Conservation (phyloP, 2,888 invertebrate genomes). For the Polymixis flavicincta region DNA sequence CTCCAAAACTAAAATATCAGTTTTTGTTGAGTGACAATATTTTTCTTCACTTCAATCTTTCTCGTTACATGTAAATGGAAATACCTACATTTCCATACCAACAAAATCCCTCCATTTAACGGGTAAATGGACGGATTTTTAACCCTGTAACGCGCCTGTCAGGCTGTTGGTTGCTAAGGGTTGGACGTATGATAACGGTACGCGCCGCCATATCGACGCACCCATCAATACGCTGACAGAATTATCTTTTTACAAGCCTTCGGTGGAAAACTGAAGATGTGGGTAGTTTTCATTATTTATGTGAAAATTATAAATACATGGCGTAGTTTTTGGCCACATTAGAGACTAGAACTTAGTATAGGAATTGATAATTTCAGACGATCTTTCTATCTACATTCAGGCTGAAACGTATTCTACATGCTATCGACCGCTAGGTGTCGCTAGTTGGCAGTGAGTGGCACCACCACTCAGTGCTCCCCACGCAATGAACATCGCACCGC, state of each 20-base stretch:
- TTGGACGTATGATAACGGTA: slow-evolving; percentile 48
- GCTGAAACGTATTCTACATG: slow-evolving; percentile 11
- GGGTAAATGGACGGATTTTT: not conserved
- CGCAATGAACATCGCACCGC: slow-evolving; percentile 52
- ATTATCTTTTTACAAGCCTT: slow-evolving; percentile 26
- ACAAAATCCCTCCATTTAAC: slow-evolving; percentile 2
- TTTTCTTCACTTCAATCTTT: not conserved
- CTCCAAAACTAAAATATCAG: not conserved
- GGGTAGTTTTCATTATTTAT: slow-evolving; percentile 11
- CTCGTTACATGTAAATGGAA: not conserved
- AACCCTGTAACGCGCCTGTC: slow-evolving; percentile 14
- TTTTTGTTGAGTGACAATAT: not conserved
- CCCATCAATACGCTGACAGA: slow-evolving; percentile 13
- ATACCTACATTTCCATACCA: not conserved
- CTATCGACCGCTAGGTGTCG: slow-evolving; percentile 52
- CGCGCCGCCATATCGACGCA: not conserved
- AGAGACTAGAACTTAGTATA: not conserved
- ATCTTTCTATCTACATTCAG: not conserved
- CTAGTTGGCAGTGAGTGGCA: slow-evolving; percentile 57
- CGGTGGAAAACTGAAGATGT: not conserved
- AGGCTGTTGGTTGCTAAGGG: slow-evolving; percentile 10
- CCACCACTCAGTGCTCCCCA: slow-evolving; percentile 46
- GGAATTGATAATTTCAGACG: not conserved
- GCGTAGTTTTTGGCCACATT: not conserved
- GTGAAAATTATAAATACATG: not conserved